Base-by-base conservation (phyloP, 37 sponge, comb jelly and placozoan genomes). In the Halichondria panicea region DNA sequence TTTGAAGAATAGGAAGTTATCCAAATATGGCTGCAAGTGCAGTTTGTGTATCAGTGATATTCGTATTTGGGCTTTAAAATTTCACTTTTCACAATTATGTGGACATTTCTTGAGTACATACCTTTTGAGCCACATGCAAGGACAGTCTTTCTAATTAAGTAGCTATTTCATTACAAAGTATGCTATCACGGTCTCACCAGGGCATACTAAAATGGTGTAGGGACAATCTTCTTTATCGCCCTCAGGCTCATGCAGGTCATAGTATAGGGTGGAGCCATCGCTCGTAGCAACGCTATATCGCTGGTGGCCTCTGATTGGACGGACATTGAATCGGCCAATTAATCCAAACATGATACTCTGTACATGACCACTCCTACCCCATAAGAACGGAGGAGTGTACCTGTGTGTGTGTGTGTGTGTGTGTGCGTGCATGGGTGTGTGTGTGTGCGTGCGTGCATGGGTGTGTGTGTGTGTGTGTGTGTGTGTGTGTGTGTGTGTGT, bases 311-410 rank as follows among this genome's bases (percentile, higher is more conserved):
- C 72, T 21, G 6, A 32, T 32, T 18, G 19, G 66, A n/a, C 78
- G 65, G 36, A 73, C 37, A 18, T 27, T 42, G 25, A 63, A 39
- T 11, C 84, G 79, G 35, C 93, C 93, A 30, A 85, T 66, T 15
- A 76, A 27, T 12, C 88, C 93, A 56, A 81, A 89, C 39, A 82
- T 4, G 24, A 77, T 8, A 27, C 91, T 92, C 80, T 96, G 97
- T 0, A 87, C 5, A n/a, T 96, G 97, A 0, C 97, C 94, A 81
- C 55, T 80, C 68, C 68, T 61, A 0, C 94, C 97, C 97, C 97
- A 96, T 39, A 94, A 46, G 22, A 86, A 34, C n/a, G 91, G 78
- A 33, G 97, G 97, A 11, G 28, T 28, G 70, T 96, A 96, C 55
- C 94, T 93, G 71, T 11, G 70, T 69, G 70, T 6, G 70, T 69